Percentiles rank a stretch among this genome's conserved stretches.
Conservation (phyloP, 2,113 vertebrate species). For the Chroicocephalus ridibundus region DNA sequence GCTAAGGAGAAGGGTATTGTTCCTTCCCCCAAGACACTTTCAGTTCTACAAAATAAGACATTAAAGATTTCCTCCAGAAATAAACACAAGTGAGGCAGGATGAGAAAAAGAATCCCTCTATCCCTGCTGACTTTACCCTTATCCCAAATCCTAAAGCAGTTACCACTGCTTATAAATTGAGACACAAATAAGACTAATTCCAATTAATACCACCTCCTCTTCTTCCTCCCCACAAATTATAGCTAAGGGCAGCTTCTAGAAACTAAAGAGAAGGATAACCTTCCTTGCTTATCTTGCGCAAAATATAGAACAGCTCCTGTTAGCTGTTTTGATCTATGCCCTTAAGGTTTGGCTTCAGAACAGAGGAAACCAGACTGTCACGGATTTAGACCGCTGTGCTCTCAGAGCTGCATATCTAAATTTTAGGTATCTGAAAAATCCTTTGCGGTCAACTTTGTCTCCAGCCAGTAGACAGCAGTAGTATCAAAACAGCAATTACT, state of each 20-base stretch:
- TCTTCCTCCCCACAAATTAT: neutral
- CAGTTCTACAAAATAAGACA: neutral
- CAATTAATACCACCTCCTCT: neutral
- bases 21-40: neutral
- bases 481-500: neutral
- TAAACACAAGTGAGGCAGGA: neutral
- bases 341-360: slow-evolving; percentile 39
- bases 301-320: slow-evolving; percentile 4
- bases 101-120: neutral
- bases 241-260: neutral
- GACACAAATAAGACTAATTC: neutral
- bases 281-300: slow-evolving; percentile 14
- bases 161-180: neutral
- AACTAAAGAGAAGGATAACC: neutral
- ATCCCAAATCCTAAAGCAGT: neutral
- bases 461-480: neutral
- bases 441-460: neutral
- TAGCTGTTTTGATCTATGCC: slow-evolving; percentile 12
- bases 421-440: slow-evolving; percentile 36
- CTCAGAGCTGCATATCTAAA: neutral
- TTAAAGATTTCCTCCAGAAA: neutral
- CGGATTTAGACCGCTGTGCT: neutral
- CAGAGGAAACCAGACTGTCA: neutral
- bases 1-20: neutral
- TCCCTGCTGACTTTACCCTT: neutral